phyloP scores from a whole-genome alignment of 2,113 vertebrate species.

The Smithornis capensis region DNA sequence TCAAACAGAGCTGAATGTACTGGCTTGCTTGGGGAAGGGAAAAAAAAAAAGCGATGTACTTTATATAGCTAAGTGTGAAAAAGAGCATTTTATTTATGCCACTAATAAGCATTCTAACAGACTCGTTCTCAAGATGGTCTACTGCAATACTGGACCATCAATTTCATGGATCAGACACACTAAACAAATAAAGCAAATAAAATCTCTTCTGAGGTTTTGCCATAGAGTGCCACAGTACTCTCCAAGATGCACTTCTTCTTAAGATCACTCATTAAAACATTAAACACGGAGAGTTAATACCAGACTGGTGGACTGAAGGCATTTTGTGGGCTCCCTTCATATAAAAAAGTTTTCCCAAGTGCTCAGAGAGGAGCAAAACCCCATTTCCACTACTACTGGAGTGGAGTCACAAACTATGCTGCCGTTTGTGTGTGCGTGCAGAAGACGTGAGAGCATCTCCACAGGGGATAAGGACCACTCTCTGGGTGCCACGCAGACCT shows the following conservation, averaged over 20 bases:
- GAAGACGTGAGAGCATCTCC: not conserved
- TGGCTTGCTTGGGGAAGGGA: not conserved
- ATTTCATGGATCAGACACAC: not conserved
- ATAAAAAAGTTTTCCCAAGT: not conserved
- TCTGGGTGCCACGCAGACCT: fast-evolving
- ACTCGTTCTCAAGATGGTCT: fast-evolving
- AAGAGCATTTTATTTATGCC: not conserved
- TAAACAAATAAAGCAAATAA: not conserved
- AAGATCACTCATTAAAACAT: not conserved
- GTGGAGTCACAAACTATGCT: not conserved
- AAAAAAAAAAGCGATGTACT: not conserved
- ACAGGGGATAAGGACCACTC: not conserved
- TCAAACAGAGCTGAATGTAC: not conserved
- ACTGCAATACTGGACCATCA: not conserved
- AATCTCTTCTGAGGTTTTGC: not conserved
- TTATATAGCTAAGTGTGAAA: not conserved
- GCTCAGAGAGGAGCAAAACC: not conserved
- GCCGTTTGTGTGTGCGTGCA: not conserved
- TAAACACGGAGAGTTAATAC: not conserved
- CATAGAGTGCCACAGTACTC: not conserved
- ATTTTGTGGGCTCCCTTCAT: not conserved
- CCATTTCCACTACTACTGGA: not conserved
- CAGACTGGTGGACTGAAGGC: too few relatives aligned
- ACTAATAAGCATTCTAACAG: not conserved
- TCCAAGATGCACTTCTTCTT: not conserved